These are phyloP conservation scores for Griposia aprilina DNA, from an alignment of 2,888 invertebrate species.

Conservation along the genomic window DNA sequence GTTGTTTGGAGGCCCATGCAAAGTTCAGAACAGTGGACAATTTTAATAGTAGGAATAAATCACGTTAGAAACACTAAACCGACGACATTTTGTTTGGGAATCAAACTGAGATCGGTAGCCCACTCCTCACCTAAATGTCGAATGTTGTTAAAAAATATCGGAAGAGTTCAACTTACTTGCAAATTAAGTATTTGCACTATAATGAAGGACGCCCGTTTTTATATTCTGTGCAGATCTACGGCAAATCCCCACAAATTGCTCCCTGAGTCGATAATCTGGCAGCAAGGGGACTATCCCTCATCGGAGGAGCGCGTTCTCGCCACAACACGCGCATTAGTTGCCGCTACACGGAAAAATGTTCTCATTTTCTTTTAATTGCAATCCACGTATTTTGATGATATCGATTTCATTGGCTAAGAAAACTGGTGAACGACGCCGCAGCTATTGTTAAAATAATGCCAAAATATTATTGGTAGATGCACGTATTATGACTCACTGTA, in stretches of 20 bases:
- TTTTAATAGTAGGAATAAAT: background rate
- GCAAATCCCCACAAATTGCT: slow-evolving; percentile 48
- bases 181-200: slow-evolving; percentile 19
- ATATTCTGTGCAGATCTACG: slow-evolving; percentile 24
- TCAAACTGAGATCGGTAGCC: background rate
- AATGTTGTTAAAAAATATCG: background rate
- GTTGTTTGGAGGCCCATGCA: background rate
- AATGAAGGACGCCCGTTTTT: slow-evolving; percentile 22
- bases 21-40: background rate
- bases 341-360: background rate
- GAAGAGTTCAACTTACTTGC: background rate
- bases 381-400: slow-evolving; percentile 10
- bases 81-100: background rate
- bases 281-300: background rate
- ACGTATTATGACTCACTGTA: background rate
- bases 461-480: background rate
- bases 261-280: slow-evolving; percentile 40
- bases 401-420: background rate
- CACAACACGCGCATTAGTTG: slow-evolving; percentile 9
- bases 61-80: background rate
- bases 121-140: background rate
- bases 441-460: background rate
- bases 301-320: background rate
- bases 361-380: slow-evolving; percentile 19
- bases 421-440: background rate